Base-by-base conservation (phyloP, 2,888 invertebrate species). In the Rapana venosa region DNA sequence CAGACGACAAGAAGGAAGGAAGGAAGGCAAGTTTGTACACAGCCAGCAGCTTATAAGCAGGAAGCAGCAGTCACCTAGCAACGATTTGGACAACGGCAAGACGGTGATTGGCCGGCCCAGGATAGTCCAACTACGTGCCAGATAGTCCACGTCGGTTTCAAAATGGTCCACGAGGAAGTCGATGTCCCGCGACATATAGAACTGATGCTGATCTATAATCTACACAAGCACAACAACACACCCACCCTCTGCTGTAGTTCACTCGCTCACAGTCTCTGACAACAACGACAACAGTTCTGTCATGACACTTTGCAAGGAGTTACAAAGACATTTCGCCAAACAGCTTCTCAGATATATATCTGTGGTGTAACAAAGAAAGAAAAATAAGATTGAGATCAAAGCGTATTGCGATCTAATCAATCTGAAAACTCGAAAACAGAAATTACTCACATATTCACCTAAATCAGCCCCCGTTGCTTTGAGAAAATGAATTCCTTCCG, bases 101-200 rank as follows among this genome's bases (percentile, higher is more conserved):
- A 96, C 93, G 90, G 95, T 94, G 47, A 95, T 93, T 91, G 99
- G 99, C 94, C 99, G 97, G 95, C 99, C 99, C 96, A 99, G 97
- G 97, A 99, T 98, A 97, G 98, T 98, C 99, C 99, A 99, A 97
- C 98, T 98, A 94, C 98, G 98, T 97, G 99, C 98, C 97, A 99
- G 97, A 97, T 99, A 99, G 97, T 98, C 98, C 96, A 99, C 98
- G 97, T 99, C 99, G 95, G 98, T 98, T 97, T 98, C 98, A 97
- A 99, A 98, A 96, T 98, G 98, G 97, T 99, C 99, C 96, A 99
- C 98, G 97, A 99, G 98, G 97, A 99, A 97, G 97, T 99, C 98
- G 97, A 98, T 98, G 97, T 99, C 99, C 96, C 99, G 98, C 96
- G 99, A 99, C 96, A 99, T 98, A 98, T 99, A 99, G 97, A 99